A percentile compares a stretch with the other conserved stretches of the same genome.
Evolutionary conservation across 2,888 invertebrate genomes (phyloP).

Genomic region (Perithous albicinctus): DNA sequence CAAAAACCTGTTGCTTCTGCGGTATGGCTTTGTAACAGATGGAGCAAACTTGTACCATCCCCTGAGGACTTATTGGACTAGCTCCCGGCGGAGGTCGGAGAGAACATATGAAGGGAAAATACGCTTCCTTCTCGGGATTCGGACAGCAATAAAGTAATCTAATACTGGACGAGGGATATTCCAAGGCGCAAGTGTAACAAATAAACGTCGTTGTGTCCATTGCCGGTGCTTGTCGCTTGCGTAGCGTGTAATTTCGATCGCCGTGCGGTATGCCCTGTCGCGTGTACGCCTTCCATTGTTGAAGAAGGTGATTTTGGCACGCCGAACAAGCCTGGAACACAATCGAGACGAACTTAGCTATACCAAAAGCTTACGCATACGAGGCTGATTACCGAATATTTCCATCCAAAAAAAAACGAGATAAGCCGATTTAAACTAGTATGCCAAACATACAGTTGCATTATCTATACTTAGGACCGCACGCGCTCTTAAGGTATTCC

Average conservation of each 20-base stretch:
- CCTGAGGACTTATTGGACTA: slow-evolving; percentile 95
- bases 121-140: slow-evolving; percentile 94
- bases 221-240: slow-evolving; percentile 90
- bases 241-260: slow-evolving; percentile 92
- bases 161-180: slow-evolving; percentile 92
- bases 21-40: slow-evolving; percentile 94
- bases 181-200: slow-evolving; percentile 95
- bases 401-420: background rate
- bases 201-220: slow-evolving; percentile 91
- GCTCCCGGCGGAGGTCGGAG: slow-evolving; percentile 93
- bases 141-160: slow-evolving; percentile 93
- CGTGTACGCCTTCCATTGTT: slow-evolving; percentile 94
- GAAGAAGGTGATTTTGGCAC: slow-evolving; percentile 93
- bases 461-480: too few relatives aligned
- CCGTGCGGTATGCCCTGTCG: slow-evolving; percentile 90
- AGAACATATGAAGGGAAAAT: slow-evolving; percentile 94
- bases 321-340: slow-evolving; percentile 91
- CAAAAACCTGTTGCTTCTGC: slow-evolving; percentile 91
- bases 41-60: slow-evolving; percentile 95
- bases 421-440: background rate
- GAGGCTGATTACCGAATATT: background rate
- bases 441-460: too few relatives aligned
- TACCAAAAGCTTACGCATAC: background rate
- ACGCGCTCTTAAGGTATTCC: too few relatives aligned
- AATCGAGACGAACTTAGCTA: slow-evolving; percentile 3